Percentiles rank a stretch among this genome's conserved stretches.
Conservation (phyloP, 2,113 vertebrate genomes). For the Muntiacus reevesi region DNA sequence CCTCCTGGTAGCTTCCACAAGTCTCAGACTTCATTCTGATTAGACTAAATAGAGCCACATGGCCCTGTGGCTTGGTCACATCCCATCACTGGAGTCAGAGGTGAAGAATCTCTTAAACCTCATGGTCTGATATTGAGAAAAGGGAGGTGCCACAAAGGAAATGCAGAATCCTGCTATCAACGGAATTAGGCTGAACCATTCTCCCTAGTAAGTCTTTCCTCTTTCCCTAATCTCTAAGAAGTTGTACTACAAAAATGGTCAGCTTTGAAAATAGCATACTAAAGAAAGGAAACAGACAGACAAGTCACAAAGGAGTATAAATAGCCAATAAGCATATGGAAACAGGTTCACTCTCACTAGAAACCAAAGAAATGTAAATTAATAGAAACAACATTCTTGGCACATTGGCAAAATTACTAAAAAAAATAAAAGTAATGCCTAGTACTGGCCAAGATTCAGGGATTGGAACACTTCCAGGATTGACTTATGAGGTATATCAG, state of each 20-base stretch:
- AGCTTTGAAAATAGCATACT: conserved; percentile 7
- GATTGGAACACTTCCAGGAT: not conserved
- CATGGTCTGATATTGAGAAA: not conserved
- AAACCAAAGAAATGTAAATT: not conserved
- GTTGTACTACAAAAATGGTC: not conserved
- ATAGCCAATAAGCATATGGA: not conserved
- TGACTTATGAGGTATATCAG: not conserved
- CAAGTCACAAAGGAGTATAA: not conserved
- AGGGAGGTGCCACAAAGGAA: not conserved
- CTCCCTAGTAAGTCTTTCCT: not conserved
- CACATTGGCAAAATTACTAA: not conserved
- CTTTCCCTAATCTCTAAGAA: not conserved
- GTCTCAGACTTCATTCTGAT: not conserved
- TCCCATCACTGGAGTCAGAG: not conserved
- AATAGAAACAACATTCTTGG: not conserved
- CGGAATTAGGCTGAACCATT: not conserved
- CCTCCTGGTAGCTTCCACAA: not conserved
- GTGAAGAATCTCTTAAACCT: not conserved
- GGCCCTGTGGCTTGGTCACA: not conserved
- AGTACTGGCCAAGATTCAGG: not conserved
- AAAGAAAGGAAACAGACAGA: not conserved
- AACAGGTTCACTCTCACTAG: not conserved
- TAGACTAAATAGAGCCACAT: not conserved
- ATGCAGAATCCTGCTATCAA: not conserved
- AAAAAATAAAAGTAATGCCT: not conserved